These are phyloP conservation scores for Hemaris fuciformis DNA, from an alignment of 2,888 invertebrate species.

Conservation along the genomic window DNA sequence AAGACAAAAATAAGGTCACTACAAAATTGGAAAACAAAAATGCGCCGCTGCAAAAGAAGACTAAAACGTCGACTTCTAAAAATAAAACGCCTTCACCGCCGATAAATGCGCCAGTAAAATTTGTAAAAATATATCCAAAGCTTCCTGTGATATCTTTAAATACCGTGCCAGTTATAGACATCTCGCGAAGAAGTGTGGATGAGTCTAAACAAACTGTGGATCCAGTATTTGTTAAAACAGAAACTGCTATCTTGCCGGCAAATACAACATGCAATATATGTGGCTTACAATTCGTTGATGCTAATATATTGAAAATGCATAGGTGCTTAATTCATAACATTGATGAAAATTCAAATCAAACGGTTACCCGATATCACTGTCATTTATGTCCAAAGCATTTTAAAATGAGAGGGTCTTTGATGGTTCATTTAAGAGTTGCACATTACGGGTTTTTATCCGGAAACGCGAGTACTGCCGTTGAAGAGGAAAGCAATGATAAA, in stretches of 20 bases:
- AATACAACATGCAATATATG: slow-evolving; percentile 84
- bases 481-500: slow-evolving; percentile 32
- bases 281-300: slow-evolving; percentile 86
- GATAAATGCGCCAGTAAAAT: slow-evolving; percentile 61
- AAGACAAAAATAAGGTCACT: slow-evolving; percentile 33
- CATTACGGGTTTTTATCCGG: slow-evolving; percentile 83
- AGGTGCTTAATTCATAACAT: slow-evolving; percentile 85
- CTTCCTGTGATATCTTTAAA: slow-evolving; percentile 65
- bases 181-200: slow-evolving; percentile 41
- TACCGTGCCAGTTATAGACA: slow-evolving; percentile 60
- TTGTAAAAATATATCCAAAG: slow-evolving; percentile 74
- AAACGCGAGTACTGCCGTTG: slow-evolving; percentile 33
- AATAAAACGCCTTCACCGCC: slow-evolving; percentile 58
- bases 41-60: slow-evolving; percentile 50
- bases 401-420: slow-evolving; percentile 90
- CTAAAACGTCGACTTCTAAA: slow-evolving; percentile 57
- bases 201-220: slow-evolving; percentile 41
- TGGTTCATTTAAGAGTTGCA: slow-evolving; percentile 90
- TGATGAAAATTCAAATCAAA: slow-evolving; percentile 58
- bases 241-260: slow-evolving; percentile 44
- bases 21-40: slow-evolving; percentile 39
- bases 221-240: slow-evolving; percentile 49
- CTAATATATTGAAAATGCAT: slow-evolving; percentile 87
- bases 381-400: slow-evolving; percentile 90
- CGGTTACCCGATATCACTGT: slow-evolving; percentile 83